Percentiles rank a stretch among this genome's conserved stretches.
phyloP scores from a whole-genome alignment of 2,797 vertebrate genomes.

The Amniataba percoides region DNA sequence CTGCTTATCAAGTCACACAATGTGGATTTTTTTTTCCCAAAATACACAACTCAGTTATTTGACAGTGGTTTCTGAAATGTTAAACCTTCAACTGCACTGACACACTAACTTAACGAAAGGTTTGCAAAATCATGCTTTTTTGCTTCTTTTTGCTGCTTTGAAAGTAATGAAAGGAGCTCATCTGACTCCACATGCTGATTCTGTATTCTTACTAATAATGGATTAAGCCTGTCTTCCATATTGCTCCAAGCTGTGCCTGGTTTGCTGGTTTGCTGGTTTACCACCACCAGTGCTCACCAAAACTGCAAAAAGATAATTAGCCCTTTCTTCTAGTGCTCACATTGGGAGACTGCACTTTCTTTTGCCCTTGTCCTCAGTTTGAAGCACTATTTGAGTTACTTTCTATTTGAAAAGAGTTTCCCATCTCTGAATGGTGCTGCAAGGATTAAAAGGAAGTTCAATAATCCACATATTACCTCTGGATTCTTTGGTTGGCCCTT shows the following conservation, averaged over 20 bases:
- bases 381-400: background rate
- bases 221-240: background rate
- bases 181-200: constrained; percentile 23
- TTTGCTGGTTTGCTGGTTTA: background rate
- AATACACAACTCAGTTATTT: background rate
- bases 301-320: background rate
- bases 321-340: no score
- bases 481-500: background rate
- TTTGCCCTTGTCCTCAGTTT: background rate
- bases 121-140: background rate
- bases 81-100: no score
- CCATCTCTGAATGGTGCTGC: background rate
- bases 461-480: background rate
- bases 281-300: background rate
- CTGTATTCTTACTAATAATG: constrained; percentile 1
- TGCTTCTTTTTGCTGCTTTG: background rate
- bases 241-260: background rate
- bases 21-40: background rate
- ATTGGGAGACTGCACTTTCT: background rate
- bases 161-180: background rate
- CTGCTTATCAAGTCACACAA: background rate
- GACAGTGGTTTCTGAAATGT: no score
- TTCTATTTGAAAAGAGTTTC: background rate
- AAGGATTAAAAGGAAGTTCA: background rate
- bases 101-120: background rate